Percentiles rank a stretch among this genome's conserved stretches.
These are phyloP conservation scores for Melanotaenia trifasciata DNA, from an alignment of 2,797 vertebrate genomes.

Conservation along the genomic window DNA sequence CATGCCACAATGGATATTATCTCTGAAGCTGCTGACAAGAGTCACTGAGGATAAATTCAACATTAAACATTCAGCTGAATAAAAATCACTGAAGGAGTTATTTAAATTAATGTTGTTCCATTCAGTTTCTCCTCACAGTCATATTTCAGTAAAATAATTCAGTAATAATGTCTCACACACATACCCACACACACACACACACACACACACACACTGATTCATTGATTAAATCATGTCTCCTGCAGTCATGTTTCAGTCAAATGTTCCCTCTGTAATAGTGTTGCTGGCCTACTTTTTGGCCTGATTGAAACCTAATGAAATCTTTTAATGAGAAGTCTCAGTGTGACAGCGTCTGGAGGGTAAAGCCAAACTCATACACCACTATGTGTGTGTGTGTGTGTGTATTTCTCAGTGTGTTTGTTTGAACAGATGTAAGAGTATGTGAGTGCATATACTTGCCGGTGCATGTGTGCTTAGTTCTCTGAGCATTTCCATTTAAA, in stretches of 20 bases:
- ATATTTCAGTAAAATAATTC: conserved; percentile 51
- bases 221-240: conserved; percentile 71
- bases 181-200: conserved; percentile 6
- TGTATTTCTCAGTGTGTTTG: conserved; percentile 5
- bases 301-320: conserved; percentile 76
- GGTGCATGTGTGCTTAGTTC: not conserved
- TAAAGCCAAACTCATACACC: conserved; percentile 35
- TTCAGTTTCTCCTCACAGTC: conserved; percentile 31
- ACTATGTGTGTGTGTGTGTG: not conserved
- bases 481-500: conserved; percentile 2
- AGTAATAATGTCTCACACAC: conserved; percentile 33
- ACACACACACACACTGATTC: conserved; percentile 41
- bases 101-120: conserved; percentile 52
- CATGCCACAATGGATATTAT: conserved; percentile 22
- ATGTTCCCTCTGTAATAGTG: conserved; percentile 54
- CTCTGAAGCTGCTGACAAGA: conserved; percentile 35
- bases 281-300: conserved; percentile 64
- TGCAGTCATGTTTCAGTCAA: conserved; percentile 70
- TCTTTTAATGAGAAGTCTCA: conserved; percentile 72
- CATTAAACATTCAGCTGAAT: conserved; percentile 52
- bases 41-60: conserved; percentile 32
- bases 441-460: not conserved
- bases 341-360: conserved; percentile 61
- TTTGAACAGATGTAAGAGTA: not conserved
- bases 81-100: conserved; percentile 38